Base-by-base conservation (phyloP, 2,797 vertebrate species). In the Tragopan temminckii region DNA sequence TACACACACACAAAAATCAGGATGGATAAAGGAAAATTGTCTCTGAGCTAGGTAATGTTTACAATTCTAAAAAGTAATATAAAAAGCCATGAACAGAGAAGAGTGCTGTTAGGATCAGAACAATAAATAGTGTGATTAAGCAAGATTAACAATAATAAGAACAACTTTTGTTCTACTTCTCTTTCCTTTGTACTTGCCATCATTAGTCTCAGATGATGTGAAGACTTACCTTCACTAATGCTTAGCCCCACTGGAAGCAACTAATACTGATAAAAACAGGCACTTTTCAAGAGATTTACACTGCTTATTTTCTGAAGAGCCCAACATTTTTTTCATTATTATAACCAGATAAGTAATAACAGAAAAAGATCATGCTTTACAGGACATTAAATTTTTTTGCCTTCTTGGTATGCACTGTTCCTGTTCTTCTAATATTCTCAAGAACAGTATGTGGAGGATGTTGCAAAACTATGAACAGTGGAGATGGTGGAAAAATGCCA, bases 201-300 rank as follows among this genome's bases (percentile, higher is more conserved):
- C 57, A 76, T 84, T 81, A 91, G 68, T 76, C 59, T 31, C 67
- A 14, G 5, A 33, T 55, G 42, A 53, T 46, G 18, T 2, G 2
- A 95, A 72, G 70, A 62, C 18, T 79, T 78, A 58, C 5, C 45
- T 93, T 72, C 66, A 69, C 35, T 52, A 86, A 94, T 69, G 46
- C 57, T 66, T 52, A 76, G 46, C 76, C 71, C 75, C 88, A 69
- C 18, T 86, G 80, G 68, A 95, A 84, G 35, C 63, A 90, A 86
- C 59, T 84, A 75, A 78, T 8, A 66, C 27, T 84, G 55, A 63
- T 67, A 81, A 90, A 87, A 79, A 3, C 31, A 58, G 21, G 36
- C 0, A 0, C 24, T 46, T 84, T 69, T n/a, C 58, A 81, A 76
- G 70, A 80, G 50, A 6, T 85, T 91, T 82, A 43, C 64, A 57